These are phyloP conservation scores for Tapirus indicus DNA, from an alignment of 2,797 vertebrate genomes.

Conservation along the genomic window DNA sequence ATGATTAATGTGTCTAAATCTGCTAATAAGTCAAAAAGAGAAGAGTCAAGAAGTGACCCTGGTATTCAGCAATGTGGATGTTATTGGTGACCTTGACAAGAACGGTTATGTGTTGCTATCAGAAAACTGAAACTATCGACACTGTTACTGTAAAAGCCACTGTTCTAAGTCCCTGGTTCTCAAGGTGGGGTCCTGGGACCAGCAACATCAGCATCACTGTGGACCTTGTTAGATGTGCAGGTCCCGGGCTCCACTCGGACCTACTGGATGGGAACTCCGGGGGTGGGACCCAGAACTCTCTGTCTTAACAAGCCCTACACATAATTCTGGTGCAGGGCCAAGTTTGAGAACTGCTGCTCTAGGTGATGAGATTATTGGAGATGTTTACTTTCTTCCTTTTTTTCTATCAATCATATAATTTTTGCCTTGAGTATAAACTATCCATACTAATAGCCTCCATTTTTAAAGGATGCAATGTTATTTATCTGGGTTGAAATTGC, in stretches of 20 bases:
- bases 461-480: slow-evolving; percentile 39
- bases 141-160: neutral
- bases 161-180: too few relatives aligned
- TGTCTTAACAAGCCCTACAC: neutral
- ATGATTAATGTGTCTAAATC: neutral
- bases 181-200: neutral
- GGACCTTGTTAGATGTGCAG: neutral
- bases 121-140: neutral
- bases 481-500: slow-evolving; percentile 56
- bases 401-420: neutral
- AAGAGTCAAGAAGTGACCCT: neutral
- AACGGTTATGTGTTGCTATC: neutral
- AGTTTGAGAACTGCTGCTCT: neutral
- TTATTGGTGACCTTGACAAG: neutral
- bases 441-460: neutral
- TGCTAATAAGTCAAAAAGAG: neutral
- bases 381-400: neutral
- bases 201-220: too few relatives aligned
- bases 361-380: neutral
- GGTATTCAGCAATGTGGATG: neutral
- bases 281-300: neutral
- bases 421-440: neutral
- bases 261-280: neutral
- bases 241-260: neutral
- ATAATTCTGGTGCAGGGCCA: neutral